Evolutionary conservation across 2,888 invertebrate species (phyloP).

Genomic region (Drepana falcataria): DNA sequence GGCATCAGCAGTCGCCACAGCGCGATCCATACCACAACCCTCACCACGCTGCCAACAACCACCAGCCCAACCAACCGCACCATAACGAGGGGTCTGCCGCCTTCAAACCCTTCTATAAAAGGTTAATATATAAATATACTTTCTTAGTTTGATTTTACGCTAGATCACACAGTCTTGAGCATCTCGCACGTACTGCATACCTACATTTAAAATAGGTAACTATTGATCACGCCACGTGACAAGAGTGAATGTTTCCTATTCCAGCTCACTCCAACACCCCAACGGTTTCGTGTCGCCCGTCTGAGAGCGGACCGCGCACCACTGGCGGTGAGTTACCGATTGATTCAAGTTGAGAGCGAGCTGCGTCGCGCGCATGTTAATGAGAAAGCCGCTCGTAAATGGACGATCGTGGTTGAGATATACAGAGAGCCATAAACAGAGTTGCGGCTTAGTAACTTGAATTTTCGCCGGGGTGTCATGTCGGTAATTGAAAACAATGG

Average conservation of each 20-base stretch:
- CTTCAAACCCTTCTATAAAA: constrained; percentile 94
- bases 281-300: constrained; percentile 88
- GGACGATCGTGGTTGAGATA: constrained; percentile 65
- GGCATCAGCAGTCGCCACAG: constrained; percentile 75
- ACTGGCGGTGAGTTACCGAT: constrained; percentile 58
- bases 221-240: constrained; percentile 47
- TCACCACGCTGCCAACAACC: constrained; percentile 69
- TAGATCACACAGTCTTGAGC: neutral
- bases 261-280: constrained; percentile 84
- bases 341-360: constrained; percentile 52
- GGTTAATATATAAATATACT: constrained; percentile 74
- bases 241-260: constrained; percentile 63
- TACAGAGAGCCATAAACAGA: constrained; percentile 61
- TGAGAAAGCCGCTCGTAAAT: constrained; percentile 54
- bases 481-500: constrained; percentile 78
- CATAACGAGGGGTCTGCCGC: constrained; percentile 81
- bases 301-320: constrained; percentile 75
- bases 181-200: constrained; percentile 1
- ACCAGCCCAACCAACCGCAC: constrained; percentile 70
- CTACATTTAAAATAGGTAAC: constrained; percentile 7
- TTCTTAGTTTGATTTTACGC: neutral
- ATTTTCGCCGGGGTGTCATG: constrained; percentile 68
- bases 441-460: constrained; percentile 63
- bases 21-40: constrained; percentile 78
- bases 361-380: constrained; percentile 47